Evolutionary conservation across 2,113 vertebrate genomes (phyloP), one percentile per base, ranked within the genome.

Genomic region (Vulpes vulpes): DNA sequence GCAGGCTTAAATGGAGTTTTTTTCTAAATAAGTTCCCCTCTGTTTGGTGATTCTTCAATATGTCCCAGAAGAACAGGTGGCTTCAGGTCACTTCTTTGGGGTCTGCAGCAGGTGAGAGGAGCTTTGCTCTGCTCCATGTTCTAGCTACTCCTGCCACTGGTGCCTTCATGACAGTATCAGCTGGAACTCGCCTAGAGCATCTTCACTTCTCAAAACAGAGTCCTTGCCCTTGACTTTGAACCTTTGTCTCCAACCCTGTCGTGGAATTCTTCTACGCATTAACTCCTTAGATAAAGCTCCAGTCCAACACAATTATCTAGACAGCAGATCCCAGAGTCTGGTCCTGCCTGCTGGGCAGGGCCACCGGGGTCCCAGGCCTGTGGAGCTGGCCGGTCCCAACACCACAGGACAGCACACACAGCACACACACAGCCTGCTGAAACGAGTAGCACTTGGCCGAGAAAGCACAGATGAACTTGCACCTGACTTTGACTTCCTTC

Each of bases 61-160:
- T 8, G 22, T 91, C 59, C 78, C 73, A 32, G 35, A 59, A 91
- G 65, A 93, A 43, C 11, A 11, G 0, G n/a, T 49, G 57, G 3
- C 35, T 11, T 32, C 27, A 8, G 49, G 73, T 12, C 35, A 32
- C 32, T 78, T 79, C 62, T 57, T 60, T 3, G 3, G 53, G 69
- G 51, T 73, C 55, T 38, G 80, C 11, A 74, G 19, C 38, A 59
- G 11, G 22, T 53, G 38, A 51, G 8, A 91, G 15, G n/a, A 79
- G 17, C 17, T 64, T 12, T 11, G 55, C 43, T 43, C 27, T 49
- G 14, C 8, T 51, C 90, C 10, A 2, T 3, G 5, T 25, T 57
- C 62, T 11, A 0, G 27, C 1, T 0, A 23, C 14, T 11, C 73
- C 59, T 16, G 5, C n/a, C 5, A 0, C 15, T 57, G 1, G 3